Evolutionary conservation across 2,888 invertebrate species (phyloP).

Genomic region (Cordylochernes scorpioides): DNA sequence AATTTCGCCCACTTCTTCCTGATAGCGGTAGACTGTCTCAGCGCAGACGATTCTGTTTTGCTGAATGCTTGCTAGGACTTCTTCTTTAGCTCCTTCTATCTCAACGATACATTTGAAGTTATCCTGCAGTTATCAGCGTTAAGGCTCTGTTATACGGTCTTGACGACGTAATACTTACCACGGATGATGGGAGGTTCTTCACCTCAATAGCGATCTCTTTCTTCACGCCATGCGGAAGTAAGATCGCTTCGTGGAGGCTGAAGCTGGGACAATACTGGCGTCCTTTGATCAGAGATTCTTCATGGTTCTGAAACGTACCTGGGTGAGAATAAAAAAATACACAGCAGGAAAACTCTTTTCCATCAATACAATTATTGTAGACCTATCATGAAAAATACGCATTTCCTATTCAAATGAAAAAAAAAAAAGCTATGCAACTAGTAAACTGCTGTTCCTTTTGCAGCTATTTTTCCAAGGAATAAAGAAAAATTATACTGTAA

Average conservation of each 20-base stretch:
- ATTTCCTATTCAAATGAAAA: neutral
- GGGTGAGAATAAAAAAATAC: neutral
- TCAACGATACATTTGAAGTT: slow-evolving; percentile 72
- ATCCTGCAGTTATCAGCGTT: slow-evolving; percentile 24
- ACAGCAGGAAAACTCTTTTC: too few species aligned
- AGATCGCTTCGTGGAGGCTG: slow-evolving; percentile 35
- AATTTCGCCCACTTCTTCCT: slow-evolving; percentile 10
- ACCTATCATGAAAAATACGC: neutral
- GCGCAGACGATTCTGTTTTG: slow-evolving; percentile 49
- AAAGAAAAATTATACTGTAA: too few species aligned
- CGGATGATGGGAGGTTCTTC: slow-evolving; percentile 34
- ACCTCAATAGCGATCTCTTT: slow-evolving; percentile 66
- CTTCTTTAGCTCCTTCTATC: slow-evolving; percentile 64
- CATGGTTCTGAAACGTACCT: slow-evolving; percentile 7
- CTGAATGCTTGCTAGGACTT: slow-evolving; percentile 41
- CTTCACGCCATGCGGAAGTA: slow-evolving; percentile 60
- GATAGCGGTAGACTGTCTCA: slow-evolving; percentile 34
- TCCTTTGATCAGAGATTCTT: slow-evolving; percentile 11
- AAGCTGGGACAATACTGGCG: slow-evolving; percentile 45
- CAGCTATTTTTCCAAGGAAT: too few species aligned
- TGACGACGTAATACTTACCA: slow-evolving; percentile 5
- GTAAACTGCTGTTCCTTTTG: neutral
- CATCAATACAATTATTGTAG: too few species aligned
- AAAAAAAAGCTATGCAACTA: neutral
- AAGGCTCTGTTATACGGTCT: neutral